A percentile compares a stretch with the other conserved stretches of the same genome.
Conservation (phyloP, 2,113 vertebrate species). For the Choloepus hoffmanni region DNA sequence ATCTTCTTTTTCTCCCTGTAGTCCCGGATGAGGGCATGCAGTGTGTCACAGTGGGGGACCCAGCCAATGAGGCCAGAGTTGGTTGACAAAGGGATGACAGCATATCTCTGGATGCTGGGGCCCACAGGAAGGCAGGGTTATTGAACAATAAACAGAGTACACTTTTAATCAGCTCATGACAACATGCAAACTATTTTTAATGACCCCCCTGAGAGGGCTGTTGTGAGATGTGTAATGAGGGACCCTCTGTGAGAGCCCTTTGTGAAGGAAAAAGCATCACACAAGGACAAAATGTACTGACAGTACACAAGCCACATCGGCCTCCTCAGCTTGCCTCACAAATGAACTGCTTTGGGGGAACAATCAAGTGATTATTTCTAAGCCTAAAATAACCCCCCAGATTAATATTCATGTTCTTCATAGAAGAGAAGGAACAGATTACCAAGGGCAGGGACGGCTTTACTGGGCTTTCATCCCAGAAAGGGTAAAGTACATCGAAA, state of each 20-base stretch:
- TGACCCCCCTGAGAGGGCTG: background rate
- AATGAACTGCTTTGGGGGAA: background rate
- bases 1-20: slow-evolving; percentile 99
- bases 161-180: background rate
- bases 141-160: background rate
- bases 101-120: slow-evolving; percentile 96
- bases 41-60: slow-evolving; percentile 98
- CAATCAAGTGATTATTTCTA: background rate
- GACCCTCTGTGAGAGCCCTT: background rate
- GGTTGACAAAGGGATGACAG: slow-evolving; percentile 97
- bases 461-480: background rate
- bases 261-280: background rate
- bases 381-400: background rate
- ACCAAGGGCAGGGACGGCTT: background rate
- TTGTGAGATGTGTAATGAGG: background rate
- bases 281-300: background rate
- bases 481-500: background rate
- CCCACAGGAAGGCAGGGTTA: background rate
- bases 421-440: background rate
- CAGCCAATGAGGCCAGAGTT: slow-evolving; percentile 99
- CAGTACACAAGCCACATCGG: background rate
- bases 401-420: background rate
- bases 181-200: background rate
- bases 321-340: background rate
- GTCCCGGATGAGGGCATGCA: slow-evolving; percentile 98